phyloP scores from a whole-genome alignment of 2,113 vertebrate species.

The Osmerus eperlanus region DNA sequence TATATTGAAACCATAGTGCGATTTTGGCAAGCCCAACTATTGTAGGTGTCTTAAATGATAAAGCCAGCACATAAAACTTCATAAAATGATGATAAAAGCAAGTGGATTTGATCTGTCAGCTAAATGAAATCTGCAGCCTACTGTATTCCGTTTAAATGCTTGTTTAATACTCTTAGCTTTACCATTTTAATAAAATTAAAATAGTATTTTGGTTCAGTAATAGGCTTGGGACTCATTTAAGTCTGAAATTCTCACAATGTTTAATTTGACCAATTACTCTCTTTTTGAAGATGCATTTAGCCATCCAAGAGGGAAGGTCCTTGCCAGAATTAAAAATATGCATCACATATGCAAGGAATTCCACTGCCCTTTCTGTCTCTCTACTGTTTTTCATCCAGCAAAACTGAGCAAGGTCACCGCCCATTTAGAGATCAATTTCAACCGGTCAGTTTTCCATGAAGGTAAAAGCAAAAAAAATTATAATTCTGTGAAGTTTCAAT shows the following conservation, averaged over 20 bases:
- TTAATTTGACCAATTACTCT: neutral
- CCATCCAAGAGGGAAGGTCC: conserved; percentile 19
- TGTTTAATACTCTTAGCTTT: neutral
- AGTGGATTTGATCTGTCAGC: too few species aligned
- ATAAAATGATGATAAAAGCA: too few species aligned
- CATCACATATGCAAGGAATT: conserved; percentile 11
- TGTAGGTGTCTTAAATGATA: too few species aligned
- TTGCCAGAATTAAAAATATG: conserved; percentile 24
- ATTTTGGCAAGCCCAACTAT: too few species aligned
- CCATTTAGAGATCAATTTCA: conserved; percentile 21
- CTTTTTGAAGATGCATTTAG: conserved; percentile 11
- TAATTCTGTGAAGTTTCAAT: neutral
- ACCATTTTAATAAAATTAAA: conserved; percentile 3
- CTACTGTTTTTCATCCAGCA: conserved; percentile 5
- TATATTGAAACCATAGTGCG: too few species aligned
- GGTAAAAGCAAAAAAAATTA: conserved; percentile 12
- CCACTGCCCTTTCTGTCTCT: conserved; percentile 14
- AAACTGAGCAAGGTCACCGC: conserved; percentile 14
- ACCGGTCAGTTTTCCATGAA: conserved; percentile 16
- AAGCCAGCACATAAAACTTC: too few species aligned
- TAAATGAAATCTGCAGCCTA: too few species aligned
- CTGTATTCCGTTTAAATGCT: too few species aligned
- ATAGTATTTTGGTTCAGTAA: conserved; percentile 9
- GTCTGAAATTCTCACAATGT: neutral
- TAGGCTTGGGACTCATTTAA: neutral